Evolutionary conservation across 2,113 vertebrate genomes (phyloP), one percentile per base, ranked within the genome.

Genomic region (Chamaetylas fuelleborni): DNA sequence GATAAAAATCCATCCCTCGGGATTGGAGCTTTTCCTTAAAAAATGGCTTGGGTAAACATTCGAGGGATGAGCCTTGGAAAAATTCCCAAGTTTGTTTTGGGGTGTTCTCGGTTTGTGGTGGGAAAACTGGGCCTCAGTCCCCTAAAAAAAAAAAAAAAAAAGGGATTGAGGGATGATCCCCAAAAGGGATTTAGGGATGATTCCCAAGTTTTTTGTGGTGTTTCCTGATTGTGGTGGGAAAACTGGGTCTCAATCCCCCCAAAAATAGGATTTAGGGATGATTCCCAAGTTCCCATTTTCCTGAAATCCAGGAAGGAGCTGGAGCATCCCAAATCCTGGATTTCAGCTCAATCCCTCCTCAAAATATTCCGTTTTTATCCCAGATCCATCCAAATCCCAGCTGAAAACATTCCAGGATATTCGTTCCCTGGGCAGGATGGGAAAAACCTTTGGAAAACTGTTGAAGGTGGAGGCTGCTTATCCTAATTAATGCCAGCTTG

Each of bases 401-500:
- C 20, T 9, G 3, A 25, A 45, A 36, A 7, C 20, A 4, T 25
- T 19, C n/a, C 12, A 11, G 56, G 43, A 18, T 9, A 6, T 76
- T 19, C 72, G 11, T 29, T 38, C 43, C 56, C 28, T 18, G 7
- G n/a, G 43, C 15, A 24, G 33, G 61, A 9, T 0, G 1, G 77
- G 61, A 25, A 45, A 56, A 66, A 45, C 40, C 40, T 66, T 66
- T 25, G 61, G 61, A 56, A 80, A 66, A 66, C 40, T 5, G 2
- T 9, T 15, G 40, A 40, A 54, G 31, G 25, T 0, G 0, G 19
- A 42, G 31, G 6, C 11, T 5, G 0, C 48, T 45, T 19, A 5
- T 20, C 61, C 40, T 12, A 36, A 56, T 36, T 5, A 45, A 31
- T 5, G 1, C 26, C 15, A 15, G 33, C 11, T 8, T 8, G 12